Evolutionary conservation across 2,888 invertebrate species (phyloP).

Genomic region (Platycheirus albimanus): DNA sequence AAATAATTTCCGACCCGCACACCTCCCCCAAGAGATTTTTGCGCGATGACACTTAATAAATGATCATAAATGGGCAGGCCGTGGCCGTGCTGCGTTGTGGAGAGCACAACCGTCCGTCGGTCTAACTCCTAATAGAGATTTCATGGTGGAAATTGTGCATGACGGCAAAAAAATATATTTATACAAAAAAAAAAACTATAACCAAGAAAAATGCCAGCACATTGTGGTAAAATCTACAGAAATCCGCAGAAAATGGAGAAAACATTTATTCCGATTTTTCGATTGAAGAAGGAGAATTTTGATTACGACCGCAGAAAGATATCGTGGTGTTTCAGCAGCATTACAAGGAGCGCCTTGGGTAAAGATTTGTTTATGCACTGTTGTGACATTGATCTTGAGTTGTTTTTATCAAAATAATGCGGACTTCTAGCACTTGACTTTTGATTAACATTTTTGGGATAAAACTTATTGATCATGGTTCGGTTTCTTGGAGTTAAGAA

Average conservation of each 20-base stretch:
- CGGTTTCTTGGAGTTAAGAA: too few species aligned
- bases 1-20: slow-evolving; percentile 20
- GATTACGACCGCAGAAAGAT: slow-evolving; percentile 19
- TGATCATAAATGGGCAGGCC: slow-evolving; percentile 77
- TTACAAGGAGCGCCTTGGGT: slow-evolving; percentile 25
- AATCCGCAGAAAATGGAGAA: slow-evolving; percentile 18
- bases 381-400: slow-evolving; percentile 44
- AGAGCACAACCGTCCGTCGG: slow-evolving; percentile 19
- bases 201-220: slow-evolving; percentile 51
- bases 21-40: slow-evolving; percentile 36
- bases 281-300: slow-evolving; percentile 15
- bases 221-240: slow-evolving; percentile 52
- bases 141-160: slow-evolving; percentile 73
- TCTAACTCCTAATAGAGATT: slow-evolving; percentile 71
- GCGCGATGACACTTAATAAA: slow-evolving; percentile 82
- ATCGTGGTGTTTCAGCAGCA: neutral
- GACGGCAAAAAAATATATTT: slow-evolving; percentile 33
- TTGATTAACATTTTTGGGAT: too few species aligned
- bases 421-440: neutral
- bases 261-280: slow-evolving; percentile 1
- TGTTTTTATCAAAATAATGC: slow-evolving; percentile 44
- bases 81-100: slow-evolving; percentile 50
- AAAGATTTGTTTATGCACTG: slow-evolving; percentile 5
- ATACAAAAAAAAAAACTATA: neutral
- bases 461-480: too few species aligned